A percentile compares a stretch with the other conserved stretches of the same genome.
Evolutionary conservation across 2,797 vertebrate species (phyloP).

Genomic region (Alca torda): DNA sequence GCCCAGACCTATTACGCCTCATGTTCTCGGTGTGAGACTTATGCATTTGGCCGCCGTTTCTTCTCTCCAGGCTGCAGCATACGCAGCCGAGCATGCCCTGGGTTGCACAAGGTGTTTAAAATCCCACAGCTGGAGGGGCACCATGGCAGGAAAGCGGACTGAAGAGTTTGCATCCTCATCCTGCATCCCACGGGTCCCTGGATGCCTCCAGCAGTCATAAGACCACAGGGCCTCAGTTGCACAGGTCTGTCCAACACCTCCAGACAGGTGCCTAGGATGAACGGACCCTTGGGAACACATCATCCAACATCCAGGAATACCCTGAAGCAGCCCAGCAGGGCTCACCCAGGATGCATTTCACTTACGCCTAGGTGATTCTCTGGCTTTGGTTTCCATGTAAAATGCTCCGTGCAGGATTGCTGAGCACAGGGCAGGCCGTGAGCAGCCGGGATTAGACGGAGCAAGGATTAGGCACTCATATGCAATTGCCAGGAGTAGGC

Average conservation of each 20-base stretch:
- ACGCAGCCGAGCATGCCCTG: neutral
- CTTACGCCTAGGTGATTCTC: neutral
- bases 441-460: neutral
- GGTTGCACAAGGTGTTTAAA: neutral
- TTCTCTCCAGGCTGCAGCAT: neutral
- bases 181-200: neutral
- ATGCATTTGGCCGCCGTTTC: fast-evolving
- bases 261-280: neutral
- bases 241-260: neutral
- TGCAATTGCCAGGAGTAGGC: neutral
- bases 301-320: neutral
- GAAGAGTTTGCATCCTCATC: neutral
- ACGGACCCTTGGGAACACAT: neutral
- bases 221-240: fast-evolving
- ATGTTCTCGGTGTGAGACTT: fast-evolving
- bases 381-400: neutral
- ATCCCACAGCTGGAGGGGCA: neutral
- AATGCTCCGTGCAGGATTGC: fast-evolving
- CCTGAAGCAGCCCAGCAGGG: neutral
- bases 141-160: neutral
- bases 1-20: neutral
- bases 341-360: fast-evolving
- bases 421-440: neutral
- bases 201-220: neutral
- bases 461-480: neutral